Percentiles rank a stretch among this genome's conserved stretches.
Conservation (phyloP, 1,140 invertebrate genomes). For the Thalassaphorura encarpata region DNA sequence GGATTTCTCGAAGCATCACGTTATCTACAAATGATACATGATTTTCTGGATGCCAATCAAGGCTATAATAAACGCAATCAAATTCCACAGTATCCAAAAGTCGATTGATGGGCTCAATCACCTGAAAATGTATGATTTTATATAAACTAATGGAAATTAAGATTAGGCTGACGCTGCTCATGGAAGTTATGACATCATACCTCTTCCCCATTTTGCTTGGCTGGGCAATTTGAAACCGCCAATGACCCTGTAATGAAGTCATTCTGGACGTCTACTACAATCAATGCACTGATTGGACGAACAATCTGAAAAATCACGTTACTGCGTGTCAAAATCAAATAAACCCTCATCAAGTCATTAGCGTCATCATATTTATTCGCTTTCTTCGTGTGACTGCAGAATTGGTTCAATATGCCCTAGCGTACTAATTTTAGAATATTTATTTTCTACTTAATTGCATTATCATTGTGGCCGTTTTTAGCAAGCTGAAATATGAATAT, state of each 20-base stretch:
- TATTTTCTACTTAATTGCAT: no score
- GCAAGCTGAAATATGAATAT: no score
- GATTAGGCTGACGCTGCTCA: neutral
- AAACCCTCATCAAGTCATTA: no score
- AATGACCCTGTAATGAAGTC: conserved; percentile 94
- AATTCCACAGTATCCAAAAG: conserved; percentile 75
- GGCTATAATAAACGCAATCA: conserved; percentile 86
- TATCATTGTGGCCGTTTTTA: no score
- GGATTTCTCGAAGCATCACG: conserved; percentile 55
- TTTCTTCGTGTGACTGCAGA: no score
- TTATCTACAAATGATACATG: conserved; percentile 97
- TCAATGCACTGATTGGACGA: conserved; percentile 71
- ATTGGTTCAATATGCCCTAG: no score
- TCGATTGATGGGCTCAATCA: conserved; percentile 83
- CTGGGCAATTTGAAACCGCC: conserved; percentile 83
- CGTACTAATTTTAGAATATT: no score
- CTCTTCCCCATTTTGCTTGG: conserved; percentile 79
- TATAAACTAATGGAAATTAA: neutral
- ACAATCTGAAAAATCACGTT: conserved; percentile 53
- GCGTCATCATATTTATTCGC: no score
- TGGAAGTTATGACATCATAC: conserved; percentile 32
- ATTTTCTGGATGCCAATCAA: conserved; percentile 94
- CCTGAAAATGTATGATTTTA: conserved; percentile 42
- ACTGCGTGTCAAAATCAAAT: neutral
- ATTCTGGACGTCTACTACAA: conserved; percentile 96